These are phyloP conservation scores for Sinella curviseta DNA, from an alignment of 1,140 invertebrate species.

Conservation along the genomic window DNA sequence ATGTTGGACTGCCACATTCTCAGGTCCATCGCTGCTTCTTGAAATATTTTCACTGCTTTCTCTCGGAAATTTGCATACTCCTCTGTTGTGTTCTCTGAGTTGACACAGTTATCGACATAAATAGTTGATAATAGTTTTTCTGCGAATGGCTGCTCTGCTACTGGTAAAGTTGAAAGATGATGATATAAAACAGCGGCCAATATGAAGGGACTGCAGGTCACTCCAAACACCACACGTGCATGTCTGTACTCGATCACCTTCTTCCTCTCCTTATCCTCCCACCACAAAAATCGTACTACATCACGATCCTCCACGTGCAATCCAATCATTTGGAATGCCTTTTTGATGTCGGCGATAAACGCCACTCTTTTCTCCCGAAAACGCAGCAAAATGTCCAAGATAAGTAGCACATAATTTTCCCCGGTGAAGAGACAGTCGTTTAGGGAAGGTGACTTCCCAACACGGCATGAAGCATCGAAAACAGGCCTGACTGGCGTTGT, in stretches of 20 bases:
- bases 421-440: conserved; percentile 55
- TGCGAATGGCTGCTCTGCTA: background rate
- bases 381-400: conserved; percentile 52
- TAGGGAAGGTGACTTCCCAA: conserved; percentile 47
- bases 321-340: conserved; percentile 10
- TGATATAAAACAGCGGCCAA: conserved; percentile 35
- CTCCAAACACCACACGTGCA: conserved; percentile 42
- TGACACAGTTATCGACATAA: conserved; percentile 34
- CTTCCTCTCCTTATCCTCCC: conserved; percentile 16
- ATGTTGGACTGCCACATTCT: conserved; percentile 26
- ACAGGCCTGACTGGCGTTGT: conserved; percentile 47
- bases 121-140: conserved; percentile 9
- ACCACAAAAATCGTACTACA: conserved; percentile 41
- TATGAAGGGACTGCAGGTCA: conserved; percentile 39
- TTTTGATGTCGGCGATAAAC: conserved; percentile 48
- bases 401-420: conserved; percentile 54
- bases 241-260: conserved; percentile 32
- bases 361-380: conserved; percentile 53
- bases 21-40: conserved; percentile 35
- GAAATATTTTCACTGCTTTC: conserved; percentile 24
- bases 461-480: conserved; percentile 45
- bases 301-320: background rate
- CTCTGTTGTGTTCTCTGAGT: conserved; percentile 9
- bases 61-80: conserved; percentile 20
- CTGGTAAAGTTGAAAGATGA: conserved; percentile 17